Percentiles rank a stretch among this genome's conserved stretches.
Evolutionary conservation across 2,888 invertebrate genomes (phyloP).

Genomic region (Operophtera brumata): DNA sequence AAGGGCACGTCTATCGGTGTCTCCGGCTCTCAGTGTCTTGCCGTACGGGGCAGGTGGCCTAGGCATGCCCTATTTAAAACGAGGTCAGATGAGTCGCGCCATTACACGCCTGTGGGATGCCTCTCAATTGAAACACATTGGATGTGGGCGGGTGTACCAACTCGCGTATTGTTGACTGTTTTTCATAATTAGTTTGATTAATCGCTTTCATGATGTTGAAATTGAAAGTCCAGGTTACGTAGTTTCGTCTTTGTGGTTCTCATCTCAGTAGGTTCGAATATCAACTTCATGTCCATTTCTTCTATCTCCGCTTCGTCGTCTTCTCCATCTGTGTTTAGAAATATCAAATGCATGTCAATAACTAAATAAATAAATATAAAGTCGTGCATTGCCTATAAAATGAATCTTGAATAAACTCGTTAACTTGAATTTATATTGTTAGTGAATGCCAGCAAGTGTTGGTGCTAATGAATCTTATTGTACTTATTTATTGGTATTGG

Average conservation of each 20-base stretch:
- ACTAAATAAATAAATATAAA: conserved; percentile 31
- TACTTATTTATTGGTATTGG: conserved; percentile 41
- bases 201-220: conserved; percentile 27
- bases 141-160: conserved; percentile 48
- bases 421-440: conserved; percentile 40
- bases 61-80: conserved; percentile 49
- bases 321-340: conserved; percentile 41
- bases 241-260: conserved; percentile 16
- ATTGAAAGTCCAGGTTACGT: conserved; percentile 9
- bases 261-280: conserved; percentile 11
- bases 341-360: conserved; percentile 36
- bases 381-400: conserved; percentile 28
- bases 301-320: conserved; percentile 36
- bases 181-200: conserved; percentile 36
- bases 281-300: conserved; percentile 36
- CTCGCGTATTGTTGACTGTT: conserved; percentile 37
- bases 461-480: conserved; percentile 40
- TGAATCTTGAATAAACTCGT: conserved; percentile 27
- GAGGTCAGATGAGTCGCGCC: conserved; percentile 60
- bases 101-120: conserved; percentile 49
- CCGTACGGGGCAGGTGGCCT: conserved; percentile 47
- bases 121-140: conserved; percentile 62
- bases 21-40: conserved; percentile 30
- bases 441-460: conserved; percentile 34
- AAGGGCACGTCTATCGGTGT: conserved; percentile 33